phyloP scores from a whole-genome alignment of 2,888 invertebrate species.

The Tetranychus truncatus region DNA sequence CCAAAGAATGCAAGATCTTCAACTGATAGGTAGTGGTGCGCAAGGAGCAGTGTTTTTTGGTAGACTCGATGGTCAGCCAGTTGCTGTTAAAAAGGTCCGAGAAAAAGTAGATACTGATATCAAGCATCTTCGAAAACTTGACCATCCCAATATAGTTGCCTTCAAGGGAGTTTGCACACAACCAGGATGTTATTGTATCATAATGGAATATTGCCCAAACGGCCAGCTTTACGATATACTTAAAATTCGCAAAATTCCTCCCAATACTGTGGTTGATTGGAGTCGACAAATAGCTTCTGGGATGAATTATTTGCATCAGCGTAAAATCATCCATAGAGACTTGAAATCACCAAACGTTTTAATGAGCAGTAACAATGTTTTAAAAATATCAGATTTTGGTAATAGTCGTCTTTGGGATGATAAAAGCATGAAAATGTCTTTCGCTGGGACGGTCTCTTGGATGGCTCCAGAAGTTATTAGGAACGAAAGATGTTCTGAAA shows the following conservation, averaged over 20 bases:
- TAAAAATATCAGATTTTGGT: constrained; percentile 96
- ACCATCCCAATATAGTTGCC: constrained; percentile 64
- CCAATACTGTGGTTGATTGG: constrained; percentile 74
- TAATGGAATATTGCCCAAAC: constrained; percentile 95
- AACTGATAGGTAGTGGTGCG: constrained; percentile 83
- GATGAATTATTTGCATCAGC: constrained; percentile 85
- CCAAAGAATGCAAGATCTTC: constrained; percentile 65
- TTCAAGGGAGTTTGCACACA: constrained; percentile 75
- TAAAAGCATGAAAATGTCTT: constrained; percentile 87
- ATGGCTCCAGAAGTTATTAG: constrained; percentile 98
- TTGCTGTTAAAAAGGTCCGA: constrained; percentile 88
- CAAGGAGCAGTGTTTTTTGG: constrained; percentile 90
- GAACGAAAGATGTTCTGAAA: constrained; percentile 87
- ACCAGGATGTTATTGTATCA: constrained; percentile 74
- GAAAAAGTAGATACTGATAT: constrained; percentile 66
- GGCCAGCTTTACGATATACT: constrained; percentile 83
- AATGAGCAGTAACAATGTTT: constrained; percentile 54
- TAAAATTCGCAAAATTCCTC: constrained; percentile 62
- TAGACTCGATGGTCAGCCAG: constrained; percentile 51
- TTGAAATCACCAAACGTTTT: constrained; percentile 89
- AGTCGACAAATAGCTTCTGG: constrained; percentile 84
- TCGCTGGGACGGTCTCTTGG: constrained; percentile 86
- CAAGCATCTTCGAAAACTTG: constrained; percentile 37
- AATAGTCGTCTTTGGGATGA: constrained; percentile 87
- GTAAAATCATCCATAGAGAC: constrained; percentile 94